Conservation (phyloP, 2,888 invertebrate species). For the Arctia plantaginis region DNA sequence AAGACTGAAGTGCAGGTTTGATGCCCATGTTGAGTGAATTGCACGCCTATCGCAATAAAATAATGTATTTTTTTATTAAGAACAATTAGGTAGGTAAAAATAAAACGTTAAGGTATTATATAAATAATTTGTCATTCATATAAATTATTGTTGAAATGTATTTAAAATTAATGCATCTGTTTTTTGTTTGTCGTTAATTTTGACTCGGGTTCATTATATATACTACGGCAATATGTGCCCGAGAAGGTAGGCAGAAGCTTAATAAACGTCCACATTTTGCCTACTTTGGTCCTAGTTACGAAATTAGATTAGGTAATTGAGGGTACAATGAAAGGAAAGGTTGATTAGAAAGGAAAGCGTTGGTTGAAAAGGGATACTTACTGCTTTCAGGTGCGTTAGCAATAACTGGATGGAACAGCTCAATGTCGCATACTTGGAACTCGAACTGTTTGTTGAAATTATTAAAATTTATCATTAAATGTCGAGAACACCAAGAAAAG, state of each 20-base stretch:
- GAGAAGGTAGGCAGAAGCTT: neutral
- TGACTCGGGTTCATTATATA: too few relatives aligned
- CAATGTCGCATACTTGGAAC: too few relatives aligned
- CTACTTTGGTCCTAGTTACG: neutral
- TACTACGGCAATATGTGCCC: neutral
- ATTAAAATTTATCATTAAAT: too few relatives aligned
- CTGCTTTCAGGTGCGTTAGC: too few relatives aligned
- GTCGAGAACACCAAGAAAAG: too few relatives aligned
- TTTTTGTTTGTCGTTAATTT: too few relatives aligned
- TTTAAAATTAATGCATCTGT: too few relatives aligned
- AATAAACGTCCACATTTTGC: neutral
- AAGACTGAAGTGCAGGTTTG: slow-evolving; percentile 18
- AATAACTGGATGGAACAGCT: too few relatives aligned
- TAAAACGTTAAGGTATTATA: slow-evolving; percentile 6
- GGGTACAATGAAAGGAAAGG: too few relatives aligned
- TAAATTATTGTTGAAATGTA: slow-evolving; percentile 13
- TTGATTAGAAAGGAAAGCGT: too few relatives aligned
- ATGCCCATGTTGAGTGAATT: slow-evolving; percentile 10
- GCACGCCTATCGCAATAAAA: neutral
- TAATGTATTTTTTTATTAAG: slow-evolving; percentile 4
- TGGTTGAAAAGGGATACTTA: too few relatives aligned
- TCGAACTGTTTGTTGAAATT: too few relatives aligned
- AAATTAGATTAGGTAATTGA: neutral
- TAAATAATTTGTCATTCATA: slow-evolving; percentile 10
- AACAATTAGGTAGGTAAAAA: slow-evolving; percentile 3